A percentile compares a stretch with the other conserved stretches of the same genome.
phyloP scores from a whole-genome alignment of 2,888 invertebrate species.

The Tipula helvola region DNA sequence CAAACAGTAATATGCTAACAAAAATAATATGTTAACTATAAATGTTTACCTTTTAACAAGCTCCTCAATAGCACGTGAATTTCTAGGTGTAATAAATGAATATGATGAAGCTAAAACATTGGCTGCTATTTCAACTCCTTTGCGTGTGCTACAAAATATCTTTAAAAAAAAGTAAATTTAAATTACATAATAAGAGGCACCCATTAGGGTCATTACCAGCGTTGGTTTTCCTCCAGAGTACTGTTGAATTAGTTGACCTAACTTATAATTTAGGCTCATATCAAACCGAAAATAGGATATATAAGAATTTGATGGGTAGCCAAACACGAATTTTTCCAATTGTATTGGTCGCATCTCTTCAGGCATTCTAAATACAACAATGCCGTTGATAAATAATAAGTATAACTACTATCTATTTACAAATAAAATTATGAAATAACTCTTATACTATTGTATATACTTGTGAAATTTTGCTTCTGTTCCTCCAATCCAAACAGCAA shows the following conservation, averaged over 20 bases:
- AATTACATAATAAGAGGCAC: background rate
- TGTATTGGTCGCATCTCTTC: slow-evolving; percentile 63
- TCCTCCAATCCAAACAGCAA: slow-evolving; percentile 58
- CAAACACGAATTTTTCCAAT: slow-evolving; percentile 57
- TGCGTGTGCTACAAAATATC: slow-evolving; percentile 69
- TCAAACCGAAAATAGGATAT: slow-evolving; percentile 61
- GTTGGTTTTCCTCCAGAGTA: slow-evolving; percentile 64
- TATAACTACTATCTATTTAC: background rate
- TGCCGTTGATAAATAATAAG: background rate
- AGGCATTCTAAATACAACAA: slow-evolving; percentile 41
- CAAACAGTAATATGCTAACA: background rate
- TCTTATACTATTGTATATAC: background rate
- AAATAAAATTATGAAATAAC: background rate
- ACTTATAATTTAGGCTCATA: slow-evolving; percentile 60
- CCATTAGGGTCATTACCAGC: slow-evolving; percentile 36
- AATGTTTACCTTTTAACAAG: background rate
- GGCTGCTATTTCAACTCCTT: slow-evolving; percentile 57
- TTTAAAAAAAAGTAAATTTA: slow-evolving; percentile 23
- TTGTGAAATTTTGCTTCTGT: slow-evolving; percentile 25
- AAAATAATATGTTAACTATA: background rate
- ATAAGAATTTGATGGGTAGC: slow-evolving; percentile 46
- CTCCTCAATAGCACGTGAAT: background rate
- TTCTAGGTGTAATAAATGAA: background rate
- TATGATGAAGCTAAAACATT: slow-evolving; percentile 37
- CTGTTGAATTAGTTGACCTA: slow-evolving; percentile 52